Conservation (phyloP, 2,113 vertebrate species). For the Cairina moschata region DNA sequence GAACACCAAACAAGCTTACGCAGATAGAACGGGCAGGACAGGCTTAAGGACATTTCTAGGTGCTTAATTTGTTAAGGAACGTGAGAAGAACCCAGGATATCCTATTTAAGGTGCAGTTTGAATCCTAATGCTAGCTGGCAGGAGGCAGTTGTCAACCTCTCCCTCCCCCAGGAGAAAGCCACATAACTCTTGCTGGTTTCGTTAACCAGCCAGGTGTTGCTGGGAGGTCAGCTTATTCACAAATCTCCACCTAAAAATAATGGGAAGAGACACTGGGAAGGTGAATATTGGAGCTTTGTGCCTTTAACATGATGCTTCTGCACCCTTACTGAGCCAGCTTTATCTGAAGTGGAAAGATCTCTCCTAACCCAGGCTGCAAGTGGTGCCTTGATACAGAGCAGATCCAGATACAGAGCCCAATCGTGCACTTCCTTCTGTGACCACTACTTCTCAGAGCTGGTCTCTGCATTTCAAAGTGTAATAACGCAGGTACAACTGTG, state of each 20-base stretch:
- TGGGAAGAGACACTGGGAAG: not conserved
- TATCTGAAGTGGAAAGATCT: not conserved
- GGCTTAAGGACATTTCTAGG: not conserved
- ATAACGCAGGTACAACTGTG: not conserved
- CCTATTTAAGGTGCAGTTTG: not conserved
- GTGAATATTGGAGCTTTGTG: not conserved
- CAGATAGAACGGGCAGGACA: rapidly evolving
- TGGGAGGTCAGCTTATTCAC: not conserved
- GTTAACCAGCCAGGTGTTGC: not conserved
- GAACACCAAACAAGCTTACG: not conserved
- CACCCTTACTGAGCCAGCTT: no score
- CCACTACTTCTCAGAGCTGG: not conserved
- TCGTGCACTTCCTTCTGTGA: not conserved
- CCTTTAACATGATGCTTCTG: not conserved
- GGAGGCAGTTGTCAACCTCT: not conserved
- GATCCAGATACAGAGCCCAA: not conserved
- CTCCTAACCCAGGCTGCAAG: not conserved
- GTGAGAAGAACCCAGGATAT: not conserved
- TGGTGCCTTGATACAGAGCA: rapidly evolving
- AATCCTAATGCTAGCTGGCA: not conserved
- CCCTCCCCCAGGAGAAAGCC: not conserved
- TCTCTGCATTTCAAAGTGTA: not conserved
- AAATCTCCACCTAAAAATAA: not conserved
- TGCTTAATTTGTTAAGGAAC: not conserved
- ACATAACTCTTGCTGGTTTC: not conserved